These are phyloP conservation scores for Bombus polaris DNA, from an alignment of 1,140 invertebrate species.

Conservation along the genomic window DNA sequence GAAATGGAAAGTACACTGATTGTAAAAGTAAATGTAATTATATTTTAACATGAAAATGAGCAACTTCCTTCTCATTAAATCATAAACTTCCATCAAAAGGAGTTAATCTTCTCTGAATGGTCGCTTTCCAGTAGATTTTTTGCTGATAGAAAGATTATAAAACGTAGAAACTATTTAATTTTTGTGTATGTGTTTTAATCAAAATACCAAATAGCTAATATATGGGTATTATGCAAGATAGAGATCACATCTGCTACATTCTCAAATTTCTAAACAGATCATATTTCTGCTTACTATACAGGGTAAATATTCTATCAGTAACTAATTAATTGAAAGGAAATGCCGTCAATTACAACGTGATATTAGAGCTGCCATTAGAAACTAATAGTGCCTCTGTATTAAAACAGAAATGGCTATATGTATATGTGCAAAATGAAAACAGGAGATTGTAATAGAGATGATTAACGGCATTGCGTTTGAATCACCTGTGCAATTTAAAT, in stretches of 20 bases:
- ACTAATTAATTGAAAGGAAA: not conserved
- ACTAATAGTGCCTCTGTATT: not conserved
- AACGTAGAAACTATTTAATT: not conserved
- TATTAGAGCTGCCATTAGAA: not conserved
- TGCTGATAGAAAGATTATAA: not conserved
- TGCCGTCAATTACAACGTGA: not conserved
- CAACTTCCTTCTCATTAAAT: not conserved
- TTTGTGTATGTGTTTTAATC: not conserved
- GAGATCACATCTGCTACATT: not conserved
- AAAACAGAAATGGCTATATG: not conserved
- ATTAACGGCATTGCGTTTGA: not conserved
- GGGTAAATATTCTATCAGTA: not conserved
- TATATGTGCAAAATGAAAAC: not conserved
- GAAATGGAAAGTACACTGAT: conserved; percentile 18
- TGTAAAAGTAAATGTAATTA: not conserved
- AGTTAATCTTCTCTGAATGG: not conserved
- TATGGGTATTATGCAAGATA: not conserved
- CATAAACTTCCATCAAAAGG: not conserved
- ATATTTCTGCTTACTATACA: not conserved
- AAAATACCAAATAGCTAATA: not conserved
- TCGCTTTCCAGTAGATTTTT: not conserved
- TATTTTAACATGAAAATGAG: not conserved
- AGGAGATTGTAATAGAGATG: not conserved
- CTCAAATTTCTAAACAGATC: not conserved
- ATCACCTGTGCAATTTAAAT: not conserved